Percentiles rank a stretch among this genome's conserved stretches.
Evolutionary conservation across 2,888 invertebrate species (phyloP).

Genomic region (Dasysyrphus tricinctus): DNA sequence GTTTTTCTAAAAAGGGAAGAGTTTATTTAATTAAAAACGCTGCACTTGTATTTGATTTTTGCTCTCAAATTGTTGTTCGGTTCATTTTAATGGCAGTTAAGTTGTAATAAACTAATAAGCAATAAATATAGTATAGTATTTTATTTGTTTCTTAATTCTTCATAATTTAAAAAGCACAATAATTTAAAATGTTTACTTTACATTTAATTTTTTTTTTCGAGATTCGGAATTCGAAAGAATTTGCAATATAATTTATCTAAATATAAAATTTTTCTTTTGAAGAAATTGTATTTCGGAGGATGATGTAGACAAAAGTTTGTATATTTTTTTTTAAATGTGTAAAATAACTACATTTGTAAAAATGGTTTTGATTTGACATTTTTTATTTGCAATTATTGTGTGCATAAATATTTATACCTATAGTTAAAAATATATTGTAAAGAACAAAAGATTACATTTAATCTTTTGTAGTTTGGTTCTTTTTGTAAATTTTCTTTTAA

Average conservation of each 20-base stretch:
- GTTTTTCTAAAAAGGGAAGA: constrained; percentile 20
- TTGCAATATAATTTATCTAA: constrained; percentile 15
- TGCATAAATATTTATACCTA: constrained; percentile 11
- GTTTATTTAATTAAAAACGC: constrained; percentile 21
- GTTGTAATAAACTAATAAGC: constrained; percentile 72
- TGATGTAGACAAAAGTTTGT: not conserved
- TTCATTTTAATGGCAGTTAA: constrained; percentile 74
- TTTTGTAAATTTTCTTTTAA: constrained; percentile 13
- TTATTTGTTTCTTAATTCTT: not conserved
- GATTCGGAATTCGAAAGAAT: constrained; percentile 52
- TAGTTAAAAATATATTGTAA: constrained; percentile 17
- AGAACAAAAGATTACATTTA: not conserved
- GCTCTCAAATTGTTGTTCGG: constrained; percentile 28
- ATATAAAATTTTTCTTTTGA: constrained; percentile 5
- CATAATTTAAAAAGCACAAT: constrained; percentile 45
- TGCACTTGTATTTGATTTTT: constrained; percentile 41
- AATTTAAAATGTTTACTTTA: not conserved
- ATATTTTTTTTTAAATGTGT: not conserved
- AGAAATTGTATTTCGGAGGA: constrained; percentile 3
- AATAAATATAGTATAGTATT: constrained; percentile 45
- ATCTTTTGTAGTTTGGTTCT: constrained; percentile 25
- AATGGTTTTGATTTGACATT: not conserved
- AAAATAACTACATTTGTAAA: constrained; percentile 33
- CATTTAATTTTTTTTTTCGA: constrained; percentile 44
- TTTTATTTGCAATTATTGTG: not conserved